Conservation (phyloP, 2,888 invertebrate genomes). For the Tetranychus piercei region DNA sequence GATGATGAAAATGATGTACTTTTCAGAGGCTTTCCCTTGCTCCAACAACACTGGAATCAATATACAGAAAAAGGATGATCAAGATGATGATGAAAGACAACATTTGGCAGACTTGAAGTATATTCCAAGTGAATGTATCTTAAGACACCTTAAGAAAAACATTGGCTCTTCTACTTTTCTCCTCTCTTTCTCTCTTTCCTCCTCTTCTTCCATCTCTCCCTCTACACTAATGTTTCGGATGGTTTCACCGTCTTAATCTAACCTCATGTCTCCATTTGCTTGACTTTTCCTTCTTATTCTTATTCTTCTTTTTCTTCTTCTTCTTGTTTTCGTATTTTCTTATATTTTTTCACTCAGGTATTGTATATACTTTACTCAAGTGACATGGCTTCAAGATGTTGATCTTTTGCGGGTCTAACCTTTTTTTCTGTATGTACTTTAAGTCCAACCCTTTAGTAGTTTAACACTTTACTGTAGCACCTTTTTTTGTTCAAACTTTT, state of each 20-base stretch:
- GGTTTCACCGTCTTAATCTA: not conserved
- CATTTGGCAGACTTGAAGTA: not conserved
- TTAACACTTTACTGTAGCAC: not conserved
- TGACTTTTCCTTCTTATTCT: not conserved
- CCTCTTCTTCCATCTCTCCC: constrained; percentile 17
- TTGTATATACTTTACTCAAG: not conserved
- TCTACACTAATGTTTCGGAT: constrained; percentile 2
- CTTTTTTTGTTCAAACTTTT: not conserved
- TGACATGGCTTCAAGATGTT: constrained; percentile 1
- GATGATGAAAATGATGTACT: not conserved
- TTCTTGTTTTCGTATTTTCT: not conserved
- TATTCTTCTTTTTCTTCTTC: constrained; percentile 8
- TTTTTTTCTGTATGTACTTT: not conserved
- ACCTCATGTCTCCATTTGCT: constrained; percentile 2
- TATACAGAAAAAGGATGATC: not conserved
- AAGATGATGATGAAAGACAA: not conserved
- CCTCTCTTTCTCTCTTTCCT: constrained; percentile 14
- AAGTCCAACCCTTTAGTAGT: not conserved
- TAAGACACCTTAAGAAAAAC: not conserved
- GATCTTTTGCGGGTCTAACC: not conserved
- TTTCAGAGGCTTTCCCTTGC: not conserved
- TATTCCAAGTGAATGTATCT: not conserved
- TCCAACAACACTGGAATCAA: too few relatives aligned
- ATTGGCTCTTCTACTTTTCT: not conserved
- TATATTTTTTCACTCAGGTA: not conserved